Conservation (phyloP, 2,113 vertebrate species). For the Malurus elegans region DNA sequence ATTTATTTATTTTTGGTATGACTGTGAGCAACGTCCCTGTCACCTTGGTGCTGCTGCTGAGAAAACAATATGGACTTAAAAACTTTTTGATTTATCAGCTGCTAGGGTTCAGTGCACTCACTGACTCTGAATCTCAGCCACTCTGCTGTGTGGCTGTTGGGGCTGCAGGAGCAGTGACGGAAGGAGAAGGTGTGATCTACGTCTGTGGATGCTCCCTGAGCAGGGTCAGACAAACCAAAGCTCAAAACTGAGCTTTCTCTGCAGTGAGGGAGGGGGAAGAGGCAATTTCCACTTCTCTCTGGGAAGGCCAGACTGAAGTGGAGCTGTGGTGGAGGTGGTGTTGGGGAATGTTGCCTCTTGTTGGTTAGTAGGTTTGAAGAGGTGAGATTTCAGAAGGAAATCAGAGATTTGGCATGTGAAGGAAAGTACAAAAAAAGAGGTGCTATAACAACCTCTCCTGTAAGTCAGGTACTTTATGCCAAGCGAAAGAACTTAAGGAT, state of each 20-base stretch:
- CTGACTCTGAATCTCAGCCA: background rate
- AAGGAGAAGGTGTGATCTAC: background rate
- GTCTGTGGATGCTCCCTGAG: background rate
- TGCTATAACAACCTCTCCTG: background rate
- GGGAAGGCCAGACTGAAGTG: background rate
- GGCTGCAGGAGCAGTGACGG: accelerated
- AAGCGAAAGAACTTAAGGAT: background rate
- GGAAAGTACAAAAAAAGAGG: background rate
- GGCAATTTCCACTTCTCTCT: background rate
- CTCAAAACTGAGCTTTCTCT: background rate
- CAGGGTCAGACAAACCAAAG: background rate
- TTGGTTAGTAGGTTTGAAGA: background rate
- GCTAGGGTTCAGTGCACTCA: background rate
- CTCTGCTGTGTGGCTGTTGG: background rate
- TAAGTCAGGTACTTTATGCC: background rate
- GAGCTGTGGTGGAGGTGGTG: background rate
- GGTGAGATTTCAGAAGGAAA: background rate
- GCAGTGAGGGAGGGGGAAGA: background rate
- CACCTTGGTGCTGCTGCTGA: background rate
- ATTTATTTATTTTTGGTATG: background rate
- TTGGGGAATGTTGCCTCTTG: background rate
- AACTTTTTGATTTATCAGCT: background rate
- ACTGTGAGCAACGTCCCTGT: background rate
- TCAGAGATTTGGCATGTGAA: background rate
- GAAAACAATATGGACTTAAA: background rate